Evolutionary conservation across 2,113 vertebrate genomes (phyloP), one percentile per base, ranked within the genome.

Genomic region (Salvelinus fontinalis): DNA sequence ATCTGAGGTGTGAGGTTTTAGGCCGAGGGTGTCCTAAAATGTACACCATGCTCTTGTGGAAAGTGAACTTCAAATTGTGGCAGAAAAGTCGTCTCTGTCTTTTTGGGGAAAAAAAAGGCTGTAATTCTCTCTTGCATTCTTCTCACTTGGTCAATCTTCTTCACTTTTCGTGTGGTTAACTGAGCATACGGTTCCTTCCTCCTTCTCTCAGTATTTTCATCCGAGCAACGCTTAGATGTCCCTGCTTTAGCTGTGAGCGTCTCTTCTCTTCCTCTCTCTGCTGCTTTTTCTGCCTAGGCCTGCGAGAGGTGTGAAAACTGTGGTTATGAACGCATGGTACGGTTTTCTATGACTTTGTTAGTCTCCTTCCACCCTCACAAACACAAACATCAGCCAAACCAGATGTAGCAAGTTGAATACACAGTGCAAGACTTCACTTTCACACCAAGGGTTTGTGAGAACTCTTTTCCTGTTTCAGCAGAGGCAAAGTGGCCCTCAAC

Each of bases 231-330:
- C 39, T 9, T 39, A 39, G 39, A 39, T 39, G 8, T 9, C 7
- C 39, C 59, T 29, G 16, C 24, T 57, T 71, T 24, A 54, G 70
- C 70, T 54, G 51, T 26, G 24, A 71, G 26, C 8, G 8, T 9
- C 39, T 39, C 39, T 8, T 29, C 59, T 79, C 81, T 26, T 82
- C 72, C 65, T 22, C 49, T 76, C 22, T 44, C 9, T 76, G 76
- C 70, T 31, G 48, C 24, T 75, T 81, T 79, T 59, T 67, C 60
- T 13, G 8, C 70, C 54, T 54, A 18, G 13, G 22, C 49, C 70
- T 59, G 62, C 80, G 75, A 44, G 39, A 82, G 76, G 68, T 78
- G 70, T 82, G 79, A 81, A 81, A 76, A 67, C 14, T 5, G 34
- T 3, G 67, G 77, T 83, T 11, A 12, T 49, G 9, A 66, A 26